Evolutionary conservation across 2,888 invertebrate genomes (phyloP), one percentile per base, ranked within the genome.

Genomic region (Nebria brevicollis): DNA sequence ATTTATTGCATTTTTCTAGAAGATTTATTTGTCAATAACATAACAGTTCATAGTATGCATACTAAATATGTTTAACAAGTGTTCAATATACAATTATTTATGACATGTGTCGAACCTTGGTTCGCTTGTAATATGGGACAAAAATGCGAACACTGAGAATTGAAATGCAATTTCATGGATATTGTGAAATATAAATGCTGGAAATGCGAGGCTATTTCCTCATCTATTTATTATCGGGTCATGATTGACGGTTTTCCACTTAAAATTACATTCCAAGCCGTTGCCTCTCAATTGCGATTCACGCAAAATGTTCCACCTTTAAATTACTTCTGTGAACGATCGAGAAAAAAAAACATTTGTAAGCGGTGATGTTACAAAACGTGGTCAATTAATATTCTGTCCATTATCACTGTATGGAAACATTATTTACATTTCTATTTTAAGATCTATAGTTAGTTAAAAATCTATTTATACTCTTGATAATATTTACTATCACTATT

Each of bases 131-230:
- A 75, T 64, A 75, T 20, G 75, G 64, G n/a, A 34, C 41, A 72
- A 26, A 73, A 73, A 34, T 75, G 34, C 26, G 66, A n/a, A 64
- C 34, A 65, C 66, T 54, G 11, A 65, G 64, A 34, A 26, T 54
- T 34, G 66, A 54, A 34, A 65, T 65, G 34, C 1, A 64, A 54
- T 65, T 65, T 75, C 66, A 74, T 74, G 8, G 34, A 25, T 34
- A 7, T 13, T 11, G 65, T 34, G 34, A 75, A 75, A 26, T 26
- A 26, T 15, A 8, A 15, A 34, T 15, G 11, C 11, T 75, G 64
- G 64, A 70, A 70, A 25, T n/a, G 20, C 66, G 75, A 75, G 75
- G 75, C 8, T 65, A 65, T 75, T 75, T 75, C 75, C 75, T 75
- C 34, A 75, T 65, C 66, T 41, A n/a, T 73, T 66, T 75, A 8